phyloP scores from a whole-genome alignment of 2,888 invertebrate species.

The Rhopalosiphum nymphaeae region DNA sequence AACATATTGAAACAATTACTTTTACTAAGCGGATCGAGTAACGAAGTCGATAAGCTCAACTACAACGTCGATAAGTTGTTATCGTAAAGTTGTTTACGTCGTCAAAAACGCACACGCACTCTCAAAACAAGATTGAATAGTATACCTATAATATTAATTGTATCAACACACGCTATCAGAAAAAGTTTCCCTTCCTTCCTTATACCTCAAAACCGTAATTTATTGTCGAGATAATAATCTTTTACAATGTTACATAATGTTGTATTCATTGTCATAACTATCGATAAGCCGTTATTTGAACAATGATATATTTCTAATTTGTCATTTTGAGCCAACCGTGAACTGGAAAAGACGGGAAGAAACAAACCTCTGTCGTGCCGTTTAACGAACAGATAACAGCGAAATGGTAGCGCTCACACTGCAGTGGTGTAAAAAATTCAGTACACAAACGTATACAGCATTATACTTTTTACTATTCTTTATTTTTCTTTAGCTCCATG shows the following conservation, averaged over 20 bases:
- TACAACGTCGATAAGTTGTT: not conserved
- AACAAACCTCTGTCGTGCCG: slow-evolving; percentile 11
- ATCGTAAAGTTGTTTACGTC: not conserved
- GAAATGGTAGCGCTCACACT: not conserved
- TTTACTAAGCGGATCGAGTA: not conserved
- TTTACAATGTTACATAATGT: not conserved
- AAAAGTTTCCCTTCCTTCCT: not conserved
- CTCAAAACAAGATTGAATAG: not conserved
- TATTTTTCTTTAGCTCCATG: slow-evolving; percentile 14
- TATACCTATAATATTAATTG: not conserved
- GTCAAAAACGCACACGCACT: not conserved
- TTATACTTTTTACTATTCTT: not conserved
- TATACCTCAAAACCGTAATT: not conserved
- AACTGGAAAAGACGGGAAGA: not conserved
- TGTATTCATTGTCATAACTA: not conserved
- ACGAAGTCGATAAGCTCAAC: slow-evolving; percentile 4
- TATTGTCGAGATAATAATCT: not conserved
- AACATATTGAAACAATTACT: not conserved
- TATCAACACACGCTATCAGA: not conserved
- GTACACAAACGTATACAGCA: slow-evolving; percentile 3
- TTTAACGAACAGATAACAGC: not conserved
- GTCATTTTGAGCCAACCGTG: not conserved
- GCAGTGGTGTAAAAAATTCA: not conserved
- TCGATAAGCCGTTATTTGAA: not conserved
- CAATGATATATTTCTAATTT: not conserved